These are phyloP conservation scores for Halcyon badia DNA, from an alignment of 2,797 vertebrate genomes.

Conservation along the genomic window DNA sequence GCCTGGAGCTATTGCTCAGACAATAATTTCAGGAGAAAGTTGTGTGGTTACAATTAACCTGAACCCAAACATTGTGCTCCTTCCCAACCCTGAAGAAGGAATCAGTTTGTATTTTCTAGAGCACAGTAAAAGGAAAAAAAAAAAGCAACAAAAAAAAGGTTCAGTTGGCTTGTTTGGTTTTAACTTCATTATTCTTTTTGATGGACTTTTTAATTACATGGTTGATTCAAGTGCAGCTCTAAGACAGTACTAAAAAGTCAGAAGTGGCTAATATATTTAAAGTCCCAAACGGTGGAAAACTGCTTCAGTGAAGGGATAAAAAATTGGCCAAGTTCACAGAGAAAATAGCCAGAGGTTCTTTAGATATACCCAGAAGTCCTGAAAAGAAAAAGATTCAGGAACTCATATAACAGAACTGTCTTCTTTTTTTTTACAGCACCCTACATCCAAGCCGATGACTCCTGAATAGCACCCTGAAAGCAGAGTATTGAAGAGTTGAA, in stretches of 20 bases:
- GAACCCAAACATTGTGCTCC: background rate
- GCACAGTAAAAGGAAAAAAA: background rate
- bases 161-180: background rate
- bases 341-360: background rate
- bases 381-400: background rate
- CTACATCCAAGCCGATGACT: background rate
- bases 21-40: background rate
- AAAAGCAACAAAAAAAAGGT: background rate
- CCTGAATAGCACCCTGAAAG: background rate
- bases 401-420: background rate
- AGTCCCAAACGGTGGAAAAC: background rate
- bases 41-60: background rate
- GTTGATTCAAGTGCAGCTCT: background rate
- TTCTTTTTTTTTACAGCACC: background rate
- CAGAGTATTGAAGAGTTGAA: background rate
- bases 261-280: background rate
- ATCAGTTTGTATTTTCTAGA: background rate
- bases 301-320: background rate
- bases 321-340: background rate
- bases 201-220: no score
- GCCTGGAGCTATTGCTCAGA: slow-evolving; percentile 14
- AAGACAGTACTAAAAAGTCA: background rate
- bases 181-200: background rate
- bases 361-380: background rate
- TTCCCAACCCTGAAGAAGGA: background rate